Conservation (phyloP, 2,797 vertebrate species). For the Myotis vivesi region DNA sequence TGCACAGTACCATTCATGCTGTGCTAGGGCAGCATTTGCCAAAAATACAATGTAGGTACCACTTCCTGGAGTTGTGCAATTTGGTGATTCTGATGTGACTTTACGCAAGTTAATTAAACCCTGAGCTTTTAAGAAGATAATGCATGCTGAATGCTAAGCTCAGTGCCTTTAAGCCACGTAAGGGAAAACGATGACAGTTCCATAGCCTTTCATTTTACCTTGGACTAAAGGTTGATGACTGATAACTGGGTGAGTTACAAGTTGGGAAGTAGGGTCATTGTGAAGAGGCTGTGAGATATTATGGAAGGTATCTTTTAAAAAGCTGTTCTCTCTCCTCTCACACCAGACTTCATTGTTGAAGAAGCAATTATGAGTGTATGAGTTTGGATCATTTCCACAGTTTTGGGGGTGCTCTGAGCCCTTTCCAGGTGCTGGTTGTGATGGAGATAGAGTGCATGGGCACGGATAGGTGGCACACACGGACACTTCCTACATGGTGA, state of each 20-base stretch:
- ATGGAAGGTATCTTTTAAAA: not conserved
- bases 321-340: no score
- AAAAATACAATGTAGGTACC: no score
- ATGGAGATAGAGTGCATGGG: not conserved
- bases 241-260: not conserved
- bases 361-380: not conserved
- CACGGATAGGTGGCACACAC: not conserved
- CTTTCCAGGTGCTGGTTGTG: not conserved
- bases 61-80: not conserved
- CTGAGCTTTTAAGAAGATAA: not conserved
- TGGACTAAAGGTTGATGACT: not conserved
- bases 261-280: no score
- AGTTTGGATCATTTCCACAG: not conserved
- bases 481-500: not conserved
- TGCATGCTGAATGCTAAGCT: not conserved
- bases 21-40: not conserved
- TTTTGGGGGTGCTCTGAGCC: not conserved
- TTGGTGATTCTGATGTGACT: not conserved
- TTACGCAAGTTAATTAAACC: not conserved
- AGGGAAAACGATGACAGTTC: not conserved
- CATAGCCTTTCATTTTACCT: not conserved
- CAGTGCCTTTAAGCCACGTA: not conserved
- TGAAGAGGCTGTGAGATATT: not conserved
- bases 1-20: not conserved
- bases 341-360: not conserved